Percentiles rank a stretch among this genome's conserved stretches.
phyloP scores from a whole-genome alignment of 2,888 invertebrate species.

The Teleiodes luculella region DNA sequence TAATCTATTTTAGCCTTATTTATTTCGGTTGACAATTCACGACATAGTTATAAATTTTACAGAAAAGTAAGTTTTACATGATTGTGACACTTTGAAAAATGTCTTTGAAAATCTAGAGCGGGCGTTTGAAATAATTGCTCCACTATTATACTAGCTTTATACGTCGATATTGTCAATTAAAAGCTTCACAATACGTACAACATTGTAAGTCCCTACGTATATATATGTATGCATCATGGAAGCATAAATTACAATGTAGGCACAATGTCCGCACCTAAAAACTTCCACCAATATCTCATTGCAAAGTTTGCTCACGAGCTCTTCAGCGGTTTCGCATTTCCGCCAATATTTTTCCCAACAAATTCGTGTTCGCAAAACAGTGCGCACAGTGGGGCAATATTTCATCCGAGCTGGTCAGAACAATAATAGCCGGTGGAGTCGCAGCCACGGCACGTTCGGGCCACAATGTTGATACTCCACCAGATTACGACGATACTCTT shows the following conservation, averaged over 20 bases:
- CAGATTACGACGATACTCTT: slow-evolving; percentile 40
- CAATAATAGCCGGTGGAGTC: slow-evolving; percentile 74
- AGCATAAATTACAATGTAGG: slow-evolving; percentile 4
- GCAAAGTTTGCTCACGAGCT: slow-evolving; percentile 58
- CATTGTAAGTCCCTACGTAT: neutral
- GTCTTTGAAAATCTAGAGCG: too few species aligned
- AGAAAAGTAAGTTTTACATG: too few species aligned
- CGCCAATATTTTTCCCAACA: slow-evolving; percentile 68
- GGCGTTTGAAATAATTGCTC: too few species aligned
- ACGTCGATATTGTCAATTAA: too few species aligned
- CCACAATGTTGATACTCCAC: slow-evolving; percentile 68
- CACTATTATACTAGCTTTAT: too few species aligned
- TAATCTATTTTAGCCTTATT: slow-evolving; percentile 4
- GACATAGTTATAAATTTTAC: too few species aligned
- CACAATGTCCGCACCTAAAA: slow-evolving; percentile 16
- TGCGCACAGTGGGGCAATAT: slow-evolving; percentile 75
- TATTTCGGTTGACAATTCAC: too few species aligned
- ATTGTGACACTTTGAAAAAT: too few species aligned
- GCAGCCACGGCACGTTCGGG: slow-evolving; percentile 76
- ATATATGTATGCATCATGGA: neutral
- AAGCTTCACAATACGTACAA: too few species aligned
- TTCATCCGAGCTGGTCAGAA: slow-evolving; percentile 76
- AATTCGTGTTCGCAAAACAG: slow-evolving; percentile 71
- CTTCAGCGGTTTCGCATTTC: slow-evolving; percentile 63
- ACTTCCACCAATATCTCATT: slow-evolving; percentile 38